Percentiles rank a stretch among this genome's conserved stretches.
These are phyloP conservation scores for Hippocampus abdominalis DNA, from an alignment of 2,113 vertebrate genomes.

Conservation along the genomic window DNA sequence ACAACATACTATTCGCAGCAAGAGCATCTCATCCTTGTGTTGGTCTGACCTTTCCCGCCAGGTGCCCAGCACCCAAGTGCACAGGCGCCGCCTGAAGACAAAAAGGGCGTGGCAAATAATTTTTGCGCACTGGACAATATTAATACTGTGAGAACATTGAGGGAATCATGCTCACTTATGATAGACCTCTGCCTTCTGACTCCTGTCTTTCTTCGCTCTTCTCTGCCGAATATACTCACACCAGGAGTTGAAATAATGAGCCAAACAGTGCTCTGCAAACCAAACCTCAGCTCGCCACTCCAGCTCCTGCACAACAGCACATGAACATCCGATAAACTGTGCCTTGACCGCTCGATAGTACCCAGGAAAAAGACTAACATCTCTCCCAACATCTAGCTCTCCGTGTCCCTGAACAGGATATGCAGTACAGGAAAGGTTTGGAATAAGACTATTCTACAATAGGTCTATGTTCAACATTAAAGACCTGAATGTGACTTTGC, in stretches of 20 bases:
- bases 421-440: not conserved
- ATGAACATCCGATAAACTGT: not conserved
- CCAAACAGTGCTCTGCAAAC: slow-evolving; percentile 53
- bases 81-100: slow-evolving; percentile 53
- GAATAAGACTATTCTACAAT: not conserved
- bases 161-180: slow-evolving; percentile 45
- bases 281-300: slow-evolving; percentile 52
- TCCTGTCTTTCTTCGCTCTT: slow-evolving; percentile 41
- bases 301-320: slow-evolving; percentile 56
- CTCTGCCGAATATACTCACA: slow-evolving; percentile 53
- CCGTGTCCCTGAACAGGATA: not conserved
- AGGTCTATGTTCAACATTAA: not conserved
- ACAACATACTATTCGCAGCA: slow-evolving; percentile 74
- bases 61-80: slow-evolving; percentile 69
- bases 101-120: not conserved
- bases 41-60: slow-evolving; percentile 71
- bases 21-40: slow-evolving; percentile 69
- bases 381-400: not conserved
- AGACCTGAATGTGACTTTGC: slow-evolving; percentile 56
- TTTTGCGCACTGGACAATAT: not conserved
- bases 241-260: slow-evolving; percentile 68
- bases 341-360: not conserved
- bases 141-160: not conserved
- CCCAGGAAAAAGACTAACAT: not conserved
- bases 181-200: slow-evolving; percentile 41